These are phyloP conservation scores for Andrena camellia DNA, from an alignment of 2,888 invertebrate species.

Conservation along the genomic window DNA sequence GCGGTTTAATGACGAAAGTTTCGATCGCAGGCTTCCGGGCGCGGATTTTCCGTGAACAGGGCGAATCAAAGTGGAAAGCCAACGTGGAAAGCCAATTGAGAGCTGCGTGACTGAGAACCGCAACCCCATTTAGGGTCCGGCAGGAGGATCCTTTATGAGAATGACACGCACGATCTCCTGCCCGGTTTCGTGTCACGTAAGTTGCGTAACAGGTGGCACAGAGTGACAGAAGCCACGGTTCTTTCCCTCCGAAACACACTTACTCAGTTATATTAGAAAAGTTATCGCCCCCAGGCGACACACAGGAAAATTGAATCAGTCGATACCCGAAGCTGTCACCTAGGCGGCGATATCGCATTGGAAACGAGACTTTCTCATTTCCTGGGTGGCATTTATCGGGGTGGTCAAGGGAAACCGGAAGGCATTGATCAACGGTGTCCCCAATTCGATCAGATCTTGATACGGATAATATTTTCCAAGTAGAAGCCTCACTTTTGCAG, in stretches of 20 bases:
- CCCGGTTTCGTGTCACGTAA: slow-evolving; percentile 59
- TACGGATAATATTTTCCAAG: neutral
- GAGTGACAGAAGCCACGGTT: slow-evolving; percentile 40
- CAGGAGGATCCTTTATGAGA: slow-evolving; percentile 53
- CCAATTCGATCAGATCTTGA: neutral
- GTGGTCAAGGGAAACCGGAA: slow-evolving; percentile 3
- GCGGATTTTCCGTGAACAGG: neutral
- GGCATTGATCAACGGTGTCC: neutral
- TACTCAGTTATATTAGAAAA: slow-evolving; percentile 74
- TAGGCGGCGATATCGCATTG: slow-evolving; percentile 2
- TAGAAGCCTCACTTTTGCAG: neutral
- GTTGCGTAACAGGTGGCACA: slow-evolving; percentile 71
- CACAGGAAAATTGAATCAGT: slow-evolving; percentile 58
- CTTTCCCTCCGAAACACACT: slow-evolving; percentile 32
- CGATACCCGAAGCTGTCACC: slow-evolving; percentile 36
- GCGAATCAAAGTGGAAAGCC: slow-evolving; percentile 29
- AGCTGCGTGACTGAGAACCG: slow-evolving; percentile 38
- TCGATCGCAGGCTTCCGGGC: neutral
- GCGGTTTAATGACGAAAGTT: neutral
- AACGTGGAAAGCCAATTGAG: slow-evolving; percentile 38
- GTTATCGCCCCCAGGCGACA: slow-evolving; percentile 53
- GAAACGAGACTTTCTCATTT: slow-evolving; percentile 48
- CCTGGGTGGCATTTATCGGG: slow-evolving; percentile 4
- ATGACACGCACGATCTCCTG: slow-evolving; percentile 60
- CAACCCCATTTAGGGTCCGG: slow-evolving; percentile 30